Base-by-base conservation (phyloP, 2,888 invertebrate genomes). In the Bibio marci region DNA sequence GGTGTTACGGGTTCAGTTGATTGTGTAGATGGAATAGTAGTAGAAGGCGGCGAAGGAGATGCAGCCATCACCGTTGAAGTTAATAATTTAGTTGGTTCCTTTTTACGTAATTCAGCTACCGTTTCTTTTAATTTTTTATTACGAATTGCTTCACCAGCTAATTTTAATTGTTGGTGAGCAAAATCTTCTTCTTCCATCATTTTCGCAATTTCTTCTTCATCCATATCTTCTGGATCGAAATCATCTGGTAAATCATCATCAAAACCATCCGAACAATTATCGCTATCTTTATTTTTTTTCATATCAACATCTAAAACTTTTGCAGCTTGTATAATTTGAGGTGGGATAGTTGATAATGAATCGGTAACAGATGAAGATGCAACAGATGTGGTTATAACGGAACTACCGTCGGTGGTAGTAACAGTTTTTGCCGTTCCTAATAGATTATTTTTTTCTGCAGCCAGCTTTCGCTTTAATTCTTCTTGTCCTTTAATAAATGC, bases 111-210 rank as follows among this genome's bases (percentile, higher is more conserved):
- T n/a, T n/a, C n/a, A n/a, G n/a, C n/a, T n/a, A n/a, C 65, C 15
- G 64, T 64, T 53, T 71, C 71, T 48, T 64, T 66, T 0, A 67
- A 56, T 45, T 69, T 69, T 49, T 66, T 69, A 42, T 71, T 70
- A 37, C 66, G 63, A 31, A 63, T 46, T 2, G 42, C 44, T 44
- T 48, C 48, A 31, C 47, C 46, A 11, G 46, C 64, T 19, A 67
- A 44, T 43, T 68, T 65, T 4, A 69, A 50, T 47, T 69, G 70
- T 13, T 67, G 64, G 26, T 68, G 66, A 1, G 69, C 70, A 33
- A 67, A 70, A 44, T 72, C 71, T 49, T 73, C 73, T 35, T 71
- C 70, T 46, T 72, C 72, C 57, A 73, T 71, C 69, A 73, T 68
- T 50, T 69, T 68, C n/a, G 60, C 62, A 30, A 62, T 61, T 3